phyloP scores from a whole-genome alignment of 2,888 invertebrate species.

The Tricholauxania praeusta region DNA sequence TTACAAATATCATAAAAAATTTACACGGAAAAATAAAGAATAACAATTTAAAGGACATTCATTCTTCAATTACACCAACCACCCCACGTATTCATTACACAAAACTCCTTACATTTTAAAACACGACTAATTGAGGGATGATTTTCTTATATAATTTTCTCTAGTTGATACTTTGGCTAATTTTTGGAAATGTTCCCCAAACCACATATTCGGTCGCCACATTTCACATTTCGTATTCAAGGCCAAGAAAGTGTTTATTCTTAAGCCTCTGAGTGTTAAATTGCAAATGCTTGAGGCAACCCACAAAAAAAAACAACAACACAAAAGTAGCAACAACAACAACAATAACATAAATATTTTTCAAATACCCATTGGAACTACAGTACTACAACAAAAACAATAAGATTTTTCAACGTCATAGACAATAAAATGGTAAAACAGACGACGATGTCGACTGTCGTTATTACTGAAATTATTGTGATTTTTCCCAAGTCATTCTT shows the following conservation, averaged over 20 bases:
- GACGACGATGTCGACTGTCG: too few species aligned
- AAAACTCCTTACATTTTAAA: conserved; percentile 23
- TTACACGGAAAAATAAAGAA: not conserved
- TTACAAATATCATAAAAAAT: too few species aligned
- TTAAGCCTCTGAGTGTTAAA: conserved; percentile 45
- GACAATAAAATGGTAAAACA: too few species aligned
- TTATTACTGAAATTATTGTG: too few species aligned
- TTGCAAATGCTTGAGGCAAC: conserved; percentile 49
- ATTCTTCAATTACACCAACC: conserved; percentile 18
- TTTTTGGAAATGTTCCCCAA: not conserved
- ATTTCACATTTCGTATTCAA: conserved; percentile 33
- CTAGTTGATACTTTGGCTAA: conserved; percentile 24
- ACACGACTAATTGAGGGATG: conserved; percentile 44
- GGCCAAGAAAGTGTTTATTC: conserved; percentile 48
- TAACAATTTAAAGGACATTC: not conserved
- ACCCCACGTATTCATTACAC: not conserved
- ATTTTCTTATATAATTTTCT: conserved; percentile 37
- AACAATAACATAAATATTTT: conserved; percentile 5
- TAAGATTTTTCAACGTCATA: too few species aligned
- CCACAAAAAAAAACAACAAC: conserved; percentile 43
- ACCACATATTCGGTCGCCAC: not conserved
- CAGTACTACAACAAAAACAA: conserved; percentile 11
- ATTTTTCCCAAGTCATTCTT: too few species aligned
- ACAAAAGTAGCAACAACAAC: conserved; percentile 28
- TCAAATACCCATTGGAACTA: not conserved